Evolutionary conservation across 2,888 invertebrate genomes (phyloP).

Genomic region (Patella pellucida): DNA sequence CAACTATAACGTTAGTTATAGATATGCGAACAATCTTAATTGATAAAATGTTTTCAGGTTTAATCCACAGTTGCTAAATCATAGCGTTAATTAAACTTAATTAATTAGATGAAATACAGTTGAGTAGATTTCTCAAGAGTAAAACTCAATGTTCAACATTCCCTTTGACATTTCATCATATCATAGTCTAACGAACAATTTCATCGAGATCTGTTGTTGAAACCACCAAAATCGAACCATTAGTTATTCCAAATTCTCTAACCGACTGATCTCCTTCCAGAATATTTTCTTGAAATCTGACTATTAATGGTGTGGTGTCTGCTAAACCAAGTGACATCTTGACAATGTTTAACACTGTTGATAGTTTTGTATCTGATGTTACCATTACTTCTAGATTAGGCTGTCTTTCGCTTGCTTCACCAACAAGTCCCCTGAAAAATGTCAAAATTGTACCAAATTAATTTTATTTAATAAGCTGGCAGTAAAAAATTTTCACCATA

Average conservation of each 20-base stretch:
- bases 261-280: background rate
- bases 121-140: too few species aligned
- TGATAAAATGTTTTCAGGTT: too few species aligned
- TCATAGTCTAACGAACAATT: conserved; percentile 1
- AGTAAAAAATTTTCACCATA: too few species aligned
- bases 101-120: too few species aligned
- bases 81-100: too few species aligned
- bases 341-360: background rate
- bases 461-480: too few species aligned
- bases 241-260: background rate
- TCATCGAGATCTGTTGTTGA: conserved; percentile 4
- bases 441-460: background rate
- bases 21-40: too few species aligned
- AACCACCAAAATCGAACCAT: conserved; percentile 1
- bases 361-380: background rate
- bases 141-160: too few species aligned
- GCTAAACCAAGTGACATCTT: background rate
- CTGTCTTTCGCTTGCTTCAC: background rate
- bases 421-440: background rate
- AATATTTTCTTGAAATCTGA: background rate
- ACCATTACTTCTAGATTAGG: conserved; percentile 3
- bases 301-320: background rate
- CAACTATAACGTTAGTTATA: too few species aligned
- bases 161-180: background rate
- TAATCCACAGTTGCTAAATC: too few species aligned